Evolutionary conservation across 2,113 vertebrate species (phyloP), one percentile per base, ranked within the genome.

Genomic region (Myotis davidii): DNA sequence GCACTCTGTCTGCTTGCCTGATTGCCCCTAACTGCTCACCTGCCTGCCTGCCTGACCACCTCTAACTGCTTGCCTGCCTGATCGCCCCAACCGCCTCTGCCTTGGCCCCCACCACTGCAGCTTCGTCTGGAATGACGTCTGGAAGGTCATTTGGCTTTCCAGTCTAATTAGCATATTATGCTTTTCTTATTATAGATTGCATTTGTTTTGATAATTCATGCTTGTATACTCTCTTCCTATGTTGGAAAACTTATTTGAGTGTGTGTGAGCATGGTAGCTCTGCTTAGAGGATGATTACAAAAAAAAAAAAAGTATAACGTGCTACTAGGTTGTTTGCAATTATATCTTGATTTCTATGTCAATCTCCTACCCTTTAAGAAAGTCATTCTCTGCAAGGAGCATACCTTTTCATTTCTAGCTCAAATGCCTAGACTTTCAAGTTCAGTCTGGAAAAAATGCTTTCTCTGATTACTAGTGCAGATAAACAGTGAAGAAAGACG

Each of bases 121-220:
- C 25, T 61, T 61, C 10, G 4, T 61, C 59, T 1, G 1, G 25
- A 61, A 61, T 10, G 25, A 27, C 4, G 4, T 61, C 59, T 2
- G 10, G 25, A 61, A 61, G 10, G 25, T 27, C 10, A 3, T 61
- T 61, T 11, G 10, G 10, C 25, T 61, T 3, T 61, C 59, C 0
- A 4, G 59, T 27, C 59, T 61, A 61, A 61, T 27, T 12, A 61
- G 59, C 59, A 61, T 61, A 61, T 61, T 61, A 61, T 61, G 59
- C 25, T 61, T 61, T 61, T 61, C 12, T 27, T 61, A 12, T 11
- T 27, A 59, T 59, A 61, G 25, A 61, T 67, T 86, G 3, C 3
- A 69, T 69, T 88, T 92, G 72, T 78, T 92, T 88, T 59, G 27
- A 32, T 88, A 20, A 50, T 59, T 81, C 67, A 81, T 74, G n/a